These are phyloP conservation scores for Brachystomella parvula DNA, from an alignment of 1,140 invertebrate genomes.

Conservation along the genomic window DNA sequence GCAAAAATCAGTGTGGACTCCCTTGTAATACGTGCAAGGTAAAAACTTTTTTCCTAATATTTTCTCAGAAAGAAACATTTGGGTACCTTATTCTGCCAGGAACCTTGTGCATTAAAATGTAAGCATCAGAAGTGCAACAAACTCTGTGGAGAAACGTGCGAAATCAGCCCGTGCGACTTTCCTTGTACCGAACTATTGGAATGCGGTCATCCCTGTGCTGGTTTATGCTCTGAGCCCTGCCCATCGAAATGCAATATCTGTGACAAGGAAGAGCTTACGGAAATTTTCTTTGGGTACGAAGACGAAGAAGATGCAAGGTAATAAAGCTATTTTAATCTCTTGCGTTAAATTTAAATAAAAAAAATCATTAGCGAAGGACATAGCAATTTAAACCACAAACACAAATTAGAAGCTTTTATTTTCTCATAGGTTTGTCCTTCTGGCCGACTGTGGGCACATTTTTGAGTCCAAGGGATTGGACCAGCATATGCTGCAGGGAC, in stretches of 20 bases:
- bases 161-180: conserved; percentile 47
- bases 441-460: conserved; percentile 46
- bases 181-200: conserved; percentile 47
- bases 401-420: background rate
- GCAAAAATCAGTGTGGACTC: background rate
- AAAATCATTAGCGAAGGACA: too few species aligned
- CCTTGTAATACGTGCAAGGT: background rate
- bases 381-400: too few species aligned
- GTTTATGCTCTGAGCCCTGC: conserved; percentile 59
- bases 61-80: too few species aligned
- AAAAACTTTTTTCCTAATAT: background rate
- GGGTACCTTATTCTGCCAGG: conserved; percentile 16
- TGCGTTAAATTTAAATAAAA: too few species aligned
- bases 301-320: background rate
- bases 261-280: conserved; percentile 46
- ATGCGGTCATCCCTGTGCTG: conserved; percentile 51
- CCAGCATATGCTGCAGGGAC: conserved; percentile 41
- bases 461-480: conserved; percentile 50
- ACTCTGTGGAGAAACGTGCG: conserved; percentile 50
- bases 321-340: background rate
- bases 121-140: conserved; percentile 50
- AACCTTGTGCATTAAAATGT: conserved; percentile 43
- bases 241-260: conserved; percentile 45
- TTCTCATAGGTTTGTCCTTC: conserved; percentile 51
- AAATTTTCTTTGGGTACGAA: conserved; percentile 42